Percentiles rank a stretch among this genome's conserved stretches.
Conservation (phyloP, 2,797 vertebrate genomes). For the Epinephelus awoara region DNA sequence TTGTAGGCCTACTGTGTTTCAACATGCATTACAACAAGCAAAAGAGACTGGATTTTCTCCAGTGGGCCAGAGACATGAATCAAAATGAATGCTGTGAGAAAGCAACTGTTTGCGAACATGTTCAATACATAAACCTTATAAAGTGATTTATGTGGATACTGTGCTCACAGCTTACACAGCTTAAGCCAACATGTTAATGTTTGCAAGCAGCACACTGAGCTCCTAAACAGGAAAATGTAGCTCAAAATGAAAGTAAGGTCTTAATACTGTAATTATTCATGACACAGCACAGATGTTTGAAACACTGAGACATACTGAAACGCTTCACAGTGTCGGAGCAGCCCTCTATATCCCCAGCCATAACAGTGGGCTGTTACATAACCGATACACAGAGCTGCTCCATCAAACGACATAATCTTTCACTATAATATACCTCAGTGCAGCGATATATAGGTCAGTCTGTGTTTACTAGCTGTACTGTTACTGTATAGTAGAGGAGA, state of each 20-base stretch:
- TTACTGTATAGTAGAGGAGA: conserved; percentile 2
- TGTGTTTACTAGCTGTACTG: conserved; percentile 16
- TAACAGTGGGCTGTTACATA: conserved; percentile 43
- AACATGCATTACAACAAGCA: too few relatives aligned
- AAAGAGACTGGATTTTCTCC: not conserved
- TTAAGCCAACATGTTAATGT: not conserved
- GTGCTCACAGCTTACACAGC: not conserved
- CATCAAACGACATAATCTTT: conserved; percentile 14
- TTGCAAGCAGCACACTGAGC: not conserved
- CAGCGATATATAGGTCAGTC: conserved; percentile 40
- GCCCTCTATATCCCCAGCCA: not conserved
- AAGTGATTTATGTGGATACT: not conserved
- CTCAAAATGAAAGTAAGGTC: not conserved
- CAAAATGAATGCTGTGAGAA: not conserved
- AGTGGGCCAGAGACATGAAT: not conserved
- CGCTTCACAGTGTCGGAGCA: not conserved
- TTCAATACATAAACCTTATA: not conserved
- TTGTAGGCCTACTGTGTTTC: too few relatives aligned
- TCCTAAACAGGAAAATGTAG: not conserved
- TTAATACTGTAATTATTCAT: not conserved
- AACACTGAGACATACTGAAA: conserved; percentile 11
- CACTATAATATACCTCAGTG: not conserved
- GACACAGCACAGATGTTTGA: not conserved
- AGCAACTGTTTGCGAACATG: not conserved
- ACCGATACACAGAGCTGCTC: conserved; percentile 19